Percentiles rank a stretch among this genome's conserved stretches.
Evolutionary conservation across 2,797 vertebrate species (phyloP).

Genomic region (Lophius americanus): DNA sequence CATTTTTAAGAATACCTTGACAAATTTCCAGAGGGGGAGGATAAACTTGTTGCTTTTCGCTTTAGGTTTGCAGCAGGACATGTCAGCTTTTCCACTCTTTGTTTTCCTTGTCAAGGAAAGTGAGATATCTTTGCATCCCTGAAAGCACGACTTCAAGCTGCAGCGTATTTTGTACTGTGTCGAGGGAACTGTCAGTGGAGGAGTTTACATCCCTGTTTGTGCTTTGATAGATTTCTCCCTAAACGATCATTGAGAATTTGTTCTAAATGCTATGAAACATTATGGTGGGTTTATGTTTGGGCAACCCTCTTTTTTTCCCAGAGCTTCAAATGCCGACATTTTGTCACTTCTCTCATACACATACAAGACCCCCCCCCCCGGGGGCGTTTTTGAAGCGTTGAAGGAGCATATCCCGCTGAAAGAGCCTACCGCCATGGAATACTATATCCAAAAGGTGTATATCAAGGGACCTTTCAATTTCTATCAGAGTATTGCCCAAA

Average conservation of each 20-base stretch:
- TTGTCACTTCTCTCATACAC: no score
- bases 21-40: slow-evolving; percentile 26
- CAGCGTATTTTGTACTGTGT: slow-evolving; percentile 1
- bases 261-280: slow-evolving; percentile 22
- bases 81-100: slow-evolving; percentile 14
- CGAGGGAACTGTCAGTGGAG: slow-evolving; percentile 36
- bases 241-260: slow-evolving; percentile 12
- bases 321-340: no score
- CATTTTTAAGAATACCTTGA: slow-evolving; percentile 15
- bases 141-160: slow-evolving; percentile 16
- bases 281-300: slow-evolving; percentile 4
- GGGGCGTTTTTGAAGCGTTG: no score
- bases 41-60: slow-evolving; percentile 29
- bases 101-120: slow-evolving; percentile 41
- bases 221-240: slow-evolving; percentile 28
- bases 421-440: no score
- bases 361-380: no score
- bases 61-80: slow-evolving; percentile 30
- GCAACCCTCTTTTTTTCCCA: no score
- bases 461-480: no score
- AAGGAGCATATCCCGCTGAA: no score
- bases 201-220: slow-evolving; percentile 17
- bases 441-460: no score
- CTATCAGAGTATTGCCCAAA: no score
- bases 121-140: slow-evolving; percentile 15